A percentile compares a stretch with the other conserved stretches of the same genome.
phyloP scores from a whole-genome alignment of 2,113 vertebrate species.

The Chascanopsetta lugubris region DNA sequence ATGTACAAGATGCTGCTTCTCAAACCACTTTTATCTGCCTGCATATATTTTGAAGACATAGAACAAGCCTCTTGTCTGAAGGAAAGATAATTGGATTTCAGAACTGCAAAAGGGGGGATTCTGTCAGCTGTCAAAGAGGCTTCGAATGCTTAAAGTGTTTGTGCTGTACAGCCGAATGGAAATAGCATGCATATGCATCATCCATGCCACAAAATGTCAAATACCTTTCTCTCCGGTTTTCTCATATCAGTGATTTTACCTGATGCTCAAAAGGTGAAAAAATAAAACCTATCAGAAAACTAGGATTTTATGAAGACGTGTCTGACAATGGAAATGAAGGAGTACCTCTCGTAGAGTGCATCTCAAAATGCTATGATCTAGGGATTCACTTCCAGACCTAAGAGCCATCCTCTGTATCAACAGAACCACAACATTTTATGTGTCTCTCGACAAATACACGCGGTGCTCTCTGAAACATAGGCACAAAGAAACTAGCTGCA shows the following conservation, averaged over 20 bases:
- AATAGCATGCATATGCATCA: neutral
- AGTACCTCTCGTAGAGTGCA: no score
- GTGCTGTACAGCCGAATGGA: conserved; percentile 2
- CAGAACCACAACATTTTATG: conserved; percentile 34
- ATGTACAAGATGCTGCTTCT: conserved; percentile 8
- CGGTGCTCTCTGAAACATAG: conserved; percentile 75
- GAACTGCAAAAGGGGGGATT: neutral
- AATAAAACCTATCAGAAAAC: no score
- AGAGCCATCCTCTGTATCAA: neutral
- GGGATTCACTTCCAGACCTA: conserved; percentile 25
- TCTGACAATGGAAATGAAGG: no score
- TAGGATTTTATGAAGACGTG: no score
- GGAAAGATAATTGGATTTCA: conserved; percentile 23
- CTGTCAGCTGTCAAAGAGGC: conserved; percentile 14
- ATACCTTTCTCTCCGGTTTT: neutral
- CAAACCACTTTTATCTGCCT: neutral
- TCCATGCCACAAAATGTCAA: neutral
- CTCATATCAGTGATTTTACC: no score
- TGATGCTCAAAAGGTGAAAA: no score
- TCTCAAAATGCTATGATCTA: no score
- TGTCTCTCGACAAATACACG: conserved; percentile 40
- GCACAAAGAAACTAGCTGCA: conserved; percentile 91
- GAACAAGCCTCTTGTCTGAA: conserved; percentile 3
- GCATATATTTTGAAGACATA: neutral
- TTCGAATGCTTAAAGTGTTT: neutral